Evolutionary conservation across 2,888 invertebrate genomes (phyloP), one percentile per base, ranked within the genome.

Genomic region (Agrotis ipsilon): DNA sequence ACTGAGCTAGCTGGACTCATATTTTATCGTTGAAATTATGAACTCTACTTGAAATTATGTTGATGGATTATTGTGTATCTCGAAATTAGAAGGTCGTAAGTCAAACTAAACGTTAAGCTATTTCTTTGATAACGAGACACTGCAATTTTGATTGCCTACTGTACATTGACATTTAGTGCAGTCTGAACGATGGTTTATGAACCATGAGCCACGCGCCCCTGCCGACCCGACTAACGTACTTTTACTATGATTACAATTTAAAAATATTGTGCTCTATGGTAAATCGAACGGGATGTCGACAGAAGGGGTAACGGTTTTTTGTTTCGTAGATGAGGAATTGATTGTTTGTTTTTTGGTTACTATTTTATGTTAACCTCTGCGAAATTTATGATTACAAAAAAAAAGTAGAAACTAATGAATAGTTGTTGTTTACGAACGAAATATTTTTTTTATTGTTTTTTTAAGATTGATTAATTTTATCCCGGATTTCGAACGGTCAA

Each of bases 81-180:
- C n/a, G n/a, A n/a, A n/a, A n/a, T n/a, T n/a, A n/a, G n/a, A n/a
- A n/a, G n/a, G n/a, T n/a, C n/a, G n/a, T n/a, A n/a, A n/a, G n/a
- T n/a, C n/a, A n/a, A n/a, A n/a, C n/a, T n/a, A n/a, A n/a, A n/a
- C n/a, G n/a, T n/a, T n/a, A n/a, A n/a, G n/a, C n/a, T n/a, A n/a
- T n/a, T n/a, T n/a, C n/a, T n/a, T n/a, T n/a, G n/a, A n/a, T n/a
- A n/a, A n/a, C n/a, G n/a, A n/a, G n/a, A n/a, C n/a, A n/a, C n/a
- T n/a, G n/a, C n/a, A n/a, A n/a, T n/a, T n/a, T n/a, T n/a, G n/a
- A n/a, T n/a, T n/a, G n/a, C n/a, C n/a, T n/a, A n/a, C n/a, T n/a
- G n/a, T n/a, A 91, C 90, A 88, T 89, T 93, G 94, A 94, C 93
- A 92, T 93, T 93, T 91, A 94, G 91, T 92, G 87, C 88, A 87